Conservation (phyloP, 2,888 invertebrate species). For the Anagyrus pseudococci region DNA sequence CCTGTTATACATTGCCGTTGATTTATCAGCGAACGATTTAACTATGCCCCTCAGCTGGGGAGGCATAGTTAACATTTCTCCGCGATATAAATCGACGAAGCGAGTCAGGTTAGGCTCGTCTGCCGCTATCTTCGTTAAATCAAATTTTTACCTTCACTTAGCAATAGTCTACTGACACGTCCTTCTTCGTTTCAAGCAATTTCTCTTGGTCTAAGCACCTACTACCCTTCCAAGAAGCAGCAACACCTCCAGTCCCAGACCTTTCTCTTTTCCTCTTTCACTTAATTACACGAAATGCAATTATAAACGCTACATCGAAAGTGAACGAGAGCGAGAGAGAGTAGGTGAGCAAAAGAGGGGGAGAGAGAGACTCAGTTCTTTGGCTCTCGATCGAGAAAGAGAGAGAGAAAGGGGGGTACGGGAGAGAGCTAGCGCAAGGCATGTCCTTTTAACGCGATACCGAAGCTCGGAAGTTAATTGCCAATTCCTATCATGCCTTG, state of each 20-base stretch:
- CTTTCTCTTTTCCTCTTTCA: constrained; percentile 15
- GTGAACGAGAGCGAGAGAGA: neutral
- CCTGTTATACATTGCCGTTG: no score
- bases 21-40: no score
- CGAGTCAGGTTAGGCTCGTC: no score
- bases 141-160: constrained; percentile 13
- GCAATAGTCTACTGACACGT: constrained; percentile 9
- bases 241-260: neutral
- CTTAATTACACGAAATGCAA: constrained; percentile 26
- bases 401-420: no score
- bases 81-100: no score
- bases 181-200: constrained; percentile 12
- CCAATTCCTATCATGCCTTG: constrained; percentile 29
- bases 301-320: constrained; percentile 20
- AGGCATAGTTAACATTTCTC: no score
- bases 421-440: neutral
- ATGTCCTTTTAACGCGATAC: constrained; percentile 17
- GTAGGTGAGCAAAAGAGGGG: no score
- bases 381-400: constrained; percentile 10
- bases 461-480: constrained; percentile 13
- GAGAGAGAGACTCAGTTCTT: neutral
- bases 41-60: no score
- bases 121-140: no score
- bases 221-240: constrained; percentile 5
- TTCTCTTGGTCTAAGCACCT: neutral